Base-by-base conservation (phyloP, 92 coral and sea anemone species). In the Epizoanthus ramosus region DNA sequence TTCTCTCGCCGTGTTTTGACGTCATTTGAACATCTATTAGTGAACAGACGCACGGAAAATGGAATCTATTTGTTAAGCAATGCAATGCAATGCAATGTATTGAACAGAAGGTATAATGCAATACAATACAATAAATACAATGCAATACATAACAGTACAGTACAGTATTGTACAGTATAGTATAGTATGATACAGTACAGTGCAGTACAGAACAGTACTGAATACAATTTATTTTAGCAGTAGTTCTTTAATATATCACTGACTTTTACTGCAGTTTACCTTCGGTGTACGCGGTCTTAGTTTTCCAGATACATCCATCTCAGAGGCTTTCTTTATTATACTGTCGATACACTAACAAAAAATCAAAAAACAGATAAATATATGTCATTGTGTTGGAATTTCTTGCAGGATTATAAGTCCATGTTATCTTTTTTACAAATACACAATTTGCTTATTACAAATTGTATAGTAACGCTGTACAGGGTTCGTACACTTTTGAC, bases 251-350 rank as follows among this genome's bases (percentile, higher is more conserved):
- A n/a, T n/a, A n/a, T 8, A 56, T 22, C n/a, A 9, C 8, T 13
- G 17, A 66, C 16, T 22, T 75, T 23, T 43, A 7, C 52, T 37
- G 3, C 16, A 41, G 43, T 71, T 3, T 64, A 85, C 91, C 87
- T 84, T 85, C 13, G 75, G 76, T 68, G 67, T 88, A 17, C 85
- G 84, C 50, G 92, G 33, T 60, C 91, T 86, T 45, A 81, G 83
- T 79, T 85, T 88, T 57, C 99, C 99, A 57, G 98, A 92, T 54
- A 96, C 92, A 80, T 96, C 95, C 91, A 96, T 87, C 86, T 88
- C 91, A 10, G 96, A 87, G 35, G 98, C 97, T 73, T 88, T 89
- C 58, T 92, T 88, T 81, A 89, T 89, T 66, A 96, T 83, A 52
- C 53, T 76, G 37, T 96, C 97, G 8, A 96, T 67, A 63, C 86